phyloP scores from a whole-genome alignment of 2,888 invertebrate genomes.

The Fabriciana adippe region DNA sequence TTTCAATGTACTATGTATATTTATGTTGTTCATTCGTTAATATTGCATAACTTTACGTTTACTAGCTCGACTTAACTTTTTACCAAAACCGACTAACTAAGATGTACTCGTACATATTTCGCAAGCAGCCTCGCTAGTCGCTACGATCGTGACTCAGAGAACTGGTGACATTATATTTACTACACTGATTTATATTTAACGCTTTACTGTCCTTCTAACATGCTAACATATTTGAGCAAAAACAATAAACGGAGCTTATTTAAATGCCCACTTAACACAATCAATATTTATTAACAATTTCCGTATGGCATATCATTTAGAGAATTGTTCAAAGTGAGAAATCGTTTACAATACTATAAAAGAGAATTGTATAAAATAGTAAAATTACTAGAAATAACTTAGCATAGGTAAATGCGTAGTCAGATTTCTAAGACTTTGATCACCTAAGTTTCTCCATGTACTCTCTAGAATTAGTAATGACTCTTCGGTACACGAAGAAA shows the following conservation, averaged over 20 bases:
- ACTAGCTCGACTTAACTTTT: slow-evolving; percentile 18
- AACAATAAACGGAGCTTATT: slow-evolving; percentile 8
- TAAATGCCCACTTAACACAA: slow-evolving; percentile 2
- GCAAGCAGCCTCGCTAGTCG: slow-evolving; percentile 41
- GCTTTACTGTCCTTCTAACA: slow-evolving; percentile 22
- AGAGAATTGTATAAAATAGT: not conserved
- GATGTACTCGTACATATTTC: slow-evolving; percentile 34
- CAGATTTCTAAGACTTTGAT: too few species aligned
- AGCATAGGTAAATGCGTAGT: too few species aligned
- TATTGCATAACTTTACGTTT: slow-evolving; percentile 12
- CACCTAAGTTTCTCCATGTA: too few species aligned
- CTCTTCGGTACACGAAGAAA: too few species aligned
- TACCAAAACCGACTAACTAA: slow-evolving; percentile 28
- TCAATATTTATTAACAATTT: not conserved
- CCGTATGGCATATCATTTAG: too few species aligned
- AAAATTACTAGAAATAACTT: too few species aligned
- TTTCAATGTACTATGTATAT: not conserved
- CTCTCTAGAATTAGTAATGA: too few species aligned
- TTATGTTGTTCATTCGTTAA: not conserved
- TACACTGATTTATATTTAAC: slow-evolving; percentile 27
- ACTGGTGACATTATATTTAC: slow-evolving; percentile 25
- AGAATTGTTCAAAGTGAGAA: too few species aligned
- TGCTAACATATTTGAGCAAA: slow-evolving; percentile 7
- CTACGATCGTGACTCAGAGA: slow-evolving; percentile 36
- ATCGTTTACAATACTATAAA: not conserved